Conservation (phyloP, 1,140 invertebrate genomes). For the Elysia chlorotica region DNA sequence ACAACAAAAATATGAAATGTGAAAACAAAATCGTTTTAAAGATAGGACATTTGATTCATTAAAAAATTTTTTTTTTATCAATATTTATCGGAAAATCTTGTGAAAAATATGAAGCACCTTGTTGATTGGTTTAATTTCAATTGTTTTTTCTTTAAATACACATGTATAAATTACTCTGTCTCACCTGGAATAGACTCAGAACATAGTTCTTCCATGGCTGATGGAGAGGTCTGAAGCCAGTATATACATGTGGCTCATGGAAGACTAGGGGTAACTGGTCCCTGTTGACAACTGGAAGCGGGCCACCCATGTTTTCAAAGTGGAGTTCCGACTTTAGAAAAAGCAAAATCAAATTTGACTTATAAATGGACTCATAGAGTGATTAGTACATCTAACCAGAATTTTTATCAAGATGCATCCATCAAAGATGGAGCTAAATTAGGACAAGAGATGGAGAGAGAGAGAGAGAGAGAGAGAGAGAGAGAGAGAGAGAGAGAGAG, state of each 20-base stretch:
- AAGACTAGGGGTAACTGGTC: conserved; percentile 52
- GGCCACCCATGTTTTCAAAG: not conserved
- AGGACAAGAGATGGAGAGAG: no score
- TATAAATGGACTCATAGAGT: no score
- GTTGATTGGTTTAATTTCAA: not conserved
- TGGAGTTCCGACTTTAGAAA: no score
- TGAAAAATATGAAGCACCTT: not conserved
- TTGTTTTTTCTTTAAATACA: not conserved
- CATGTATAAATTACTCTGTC: not conserved
- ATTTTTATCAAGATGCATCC: no score
- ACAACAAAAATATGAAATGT: not conserved
- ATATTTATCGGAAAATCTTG: not conserved
- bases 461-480: no score
- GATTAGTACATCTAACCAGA: no score
- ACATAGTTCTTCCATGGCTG: conserved; percentile 59
- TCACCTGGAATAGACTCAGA: conserved; percentile 55
- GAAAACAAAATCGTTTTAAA: not conserved
- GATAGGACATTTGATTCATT: not conserved
- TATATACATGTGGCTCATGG: conserved; percentile 57
- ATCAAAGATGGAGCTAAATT: no score
- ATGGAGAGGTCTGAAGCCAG: conserved; percentile 55
- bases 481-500: no score
- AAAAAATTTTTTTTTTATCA: no score
- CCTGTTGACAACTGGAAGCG: conserved; percentile 33
- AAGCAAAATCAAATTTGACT: no score